phyloP scores from a whole-genome alignment of 2,888 invertebrate species.

The Dryomyza anilis region DNA sequence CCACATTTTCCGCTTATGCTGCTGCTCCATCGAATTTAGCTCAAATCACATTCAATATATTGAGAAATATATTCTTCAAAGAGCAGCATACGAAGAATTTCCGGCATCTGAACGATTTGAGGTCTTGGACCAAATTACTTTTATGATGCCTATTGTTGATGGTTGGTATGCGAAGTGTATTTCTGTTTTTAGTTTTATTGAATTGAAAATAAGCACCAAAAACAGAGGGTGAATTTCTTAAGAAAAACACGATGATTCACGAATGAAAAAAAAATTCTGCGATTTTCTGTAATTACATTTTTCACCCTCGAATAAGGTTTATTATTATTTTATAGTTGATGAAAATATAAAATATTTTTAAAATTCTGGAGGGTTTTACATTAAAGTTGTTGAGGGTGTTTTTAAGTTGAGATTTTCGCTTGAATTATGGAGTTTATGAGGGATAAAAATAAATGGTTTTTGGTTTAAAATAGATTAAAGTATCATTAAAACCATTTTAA shows the following conservation, averaged over 20 bases:
- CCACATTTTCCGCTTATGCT: too few species aligned
- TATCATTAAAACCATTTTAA: too few species aligned
- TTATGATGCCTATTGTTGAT: background rate
- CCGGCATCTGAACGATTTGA: background rate
- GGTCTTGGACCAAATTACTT: background rate
- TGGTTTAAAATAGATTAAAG: too few species aligned
- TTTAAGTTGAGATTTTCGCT: too few species aligned
- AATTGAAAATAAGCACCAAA: too few species aligned
- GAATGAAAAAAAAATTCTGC: too few species aligned
- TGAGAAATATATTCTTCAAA: background rate
- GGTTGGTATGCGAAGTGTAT: background rate
- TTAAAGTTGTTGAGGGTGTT: too few species aligned
- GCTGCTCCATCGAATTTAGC: background rate
- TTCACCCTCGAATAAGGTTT: background rate
- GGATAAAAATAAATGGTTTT: too few species aligned
- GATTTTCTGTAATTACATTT: background rate
- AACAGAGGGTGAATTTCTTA: too few species aligned
- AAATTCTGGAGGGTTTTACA: background rate
- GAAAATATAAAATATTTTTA: background rate
- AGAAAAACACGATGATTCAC: too few species aligned
- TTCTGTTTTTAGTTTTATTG: background rate
- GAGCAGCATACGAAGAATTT: background rate
- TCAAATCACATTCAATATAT: background rate
- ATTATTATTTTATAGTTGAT: background rate
- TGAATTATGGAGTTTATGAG: too few species aligned